These are phyloP conservation scores for Strongylocentrotus purpuratus DNA, from an alignment of 35 echinoderm and acorn worm genomes.

Conservation along the genomic window DNA sequence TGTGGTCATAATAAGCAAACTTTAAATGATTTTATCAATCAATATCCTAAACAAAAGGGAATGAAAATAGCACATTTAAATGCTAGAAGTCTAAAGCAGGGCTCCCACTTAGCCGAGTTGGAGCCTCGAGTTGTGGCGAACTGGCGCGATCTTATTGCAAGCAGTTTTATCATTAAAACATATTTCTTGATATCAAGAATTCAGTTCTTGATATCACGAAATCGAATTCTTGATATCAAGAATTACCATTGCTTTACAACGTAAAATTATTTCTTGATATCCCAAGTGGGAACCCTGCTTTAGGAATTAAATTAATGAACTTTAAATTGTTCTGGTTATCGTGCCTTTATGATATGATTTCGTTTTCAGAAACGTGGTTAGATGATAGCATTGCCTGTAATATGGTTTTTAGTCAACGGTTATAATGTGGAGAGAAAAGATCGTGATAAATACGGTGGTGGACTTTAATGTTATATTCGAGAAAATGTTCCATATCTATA, in stretches of 20 bases:
- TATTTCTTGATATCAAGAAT: too few relatives aligned
- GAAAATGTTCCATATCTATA: background rate
- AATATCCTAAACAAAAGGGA: background rate
- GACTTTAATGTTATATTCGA: background rate
- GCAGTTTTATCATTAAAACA: too few relatives aligned
- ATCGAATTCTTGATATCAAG: too few relatives aligned
- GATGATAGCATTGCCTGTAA: background rate
- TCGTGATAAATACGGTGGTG: background rate
- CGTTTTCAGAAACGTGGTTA: background rate
- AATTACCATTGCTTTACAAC: too few relatives aligned
- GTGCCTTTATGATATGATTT: background rate
- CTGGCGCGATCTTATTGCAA: too few relatives aligned
- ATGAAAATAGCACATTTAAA: background rate
- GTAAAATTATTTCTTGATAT: too few relatives aligned
- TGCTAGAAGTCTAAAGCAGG: background rate
- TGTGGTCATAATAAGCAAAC: too few relatives aligned
- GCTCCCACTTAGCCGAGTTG: too few relatives aligned
- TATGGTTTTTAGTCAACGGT: background rate
- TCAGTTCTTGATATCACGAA: too few relatives aligned
- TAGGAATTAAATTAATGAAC: background rate
- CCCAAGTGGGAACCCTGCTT: background rate
- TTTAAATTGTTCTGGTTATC: too few relatives aligned
- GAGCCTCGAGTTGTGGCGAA: too few relatives aligned
- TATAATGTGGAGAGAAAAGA: constrained; percentile 5
- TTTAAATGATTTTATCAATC: too few relatives aligned